These are phyloP conservation scores for Caenorhabditis inopinata DNA, from an alignment of 1,140 invertebrate species.

Conservation along the genomic window DNA sequence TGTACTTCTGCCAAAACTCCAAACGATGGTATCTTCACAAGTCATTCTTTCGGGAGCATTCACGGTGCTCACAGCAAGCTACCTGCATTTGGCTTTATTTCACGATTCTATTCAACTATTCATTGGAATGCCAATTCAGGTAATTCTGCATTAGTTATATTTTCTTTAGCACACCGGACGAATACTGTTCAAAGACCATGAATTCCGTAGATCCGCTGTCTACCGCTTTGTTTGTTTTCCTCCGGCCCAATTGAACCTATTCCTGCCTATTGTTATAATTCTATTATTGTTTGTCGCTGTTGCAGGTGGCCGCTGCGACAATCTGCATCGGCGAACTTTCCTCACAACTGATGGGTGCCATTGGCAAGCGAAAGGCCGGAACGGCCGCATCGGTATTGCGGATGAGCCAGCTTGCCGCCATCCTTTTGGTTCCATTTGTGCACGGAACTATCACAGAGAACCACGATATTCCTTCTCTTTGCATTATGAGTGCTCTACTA, in stretches of 20 bases:
- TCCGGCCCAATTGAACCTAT: neutral
- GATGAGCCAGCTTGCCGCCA: slow-evolving; percentile 51
- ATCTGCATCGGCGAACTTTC: slow-evolving; percentile 37
- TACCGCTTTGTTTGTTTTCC: neutral
- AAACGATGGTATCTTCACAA: slow-evolving; percentile 43
- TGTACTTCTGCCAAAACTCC: slow-evolving; percentile 48
- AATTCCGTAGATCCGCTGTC: neutral
- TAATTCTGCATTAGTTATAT: neutral
- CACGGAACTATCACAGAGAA: slow-evolving; percentile 48
- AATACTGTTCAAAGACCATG: slow-evolving; percentile 8
- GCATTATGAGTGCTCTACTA: slow-evolving; percentile 46
- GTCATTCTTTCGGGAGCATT: slow-evolving; percentile 47
- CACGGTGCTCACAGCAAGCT: slow-evolving; percentile 35
- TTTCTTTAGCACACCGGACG: neutral
- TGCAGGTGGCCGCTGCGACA: slow-evolving; percentile 26
- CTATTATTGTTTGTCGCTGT: neutral
- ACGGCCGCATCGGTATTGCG: slow-evolving; percentile 56
- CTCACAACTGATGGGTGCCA: slow-evolving; percentile 28
- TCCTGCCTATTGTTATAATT: neutral
- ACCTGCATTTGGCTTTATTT: slow-evolving; percentile 49
- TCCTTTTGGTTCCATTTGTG: slow-evolving; percentile 49
- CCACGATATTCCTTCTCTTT: slow-evolving; percentile 46
- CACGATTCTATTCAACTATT: slow-evolving; percentile 46
- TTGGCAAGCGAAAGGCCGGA: slow-evolving; percentile 45
- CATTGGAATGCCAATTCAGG: slow-evolving; percentile 55